A percentile compares a stretch with the other conserved stretches of the same genome.
Conservation (phyloP, 2,888 invertebrate genomes). For the Hirtodrosophila duncani region DNA sequence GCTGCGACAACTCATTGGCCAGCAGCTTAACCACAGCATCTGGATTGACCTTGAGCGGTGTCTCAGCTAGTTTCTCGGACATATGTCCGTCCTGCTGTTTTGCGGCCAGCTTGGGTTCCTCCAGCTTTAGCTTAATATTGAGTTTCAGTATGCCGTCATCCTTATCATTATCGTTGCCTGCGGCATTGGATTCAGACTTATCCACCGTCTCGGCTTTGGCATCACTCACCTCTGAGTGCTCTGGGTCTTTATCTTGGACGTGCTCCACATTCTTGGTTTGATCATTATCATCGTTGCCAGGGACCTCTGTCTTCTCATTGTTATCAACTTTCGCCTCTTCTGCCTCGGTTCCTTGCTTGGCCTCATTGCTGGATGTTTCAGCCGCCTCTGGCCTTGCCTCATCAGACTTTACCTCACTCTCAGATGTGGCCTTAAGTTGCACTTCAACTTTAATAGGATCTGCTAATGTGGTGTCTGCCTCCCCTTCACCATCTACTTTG, state of each 20-base stretch:
- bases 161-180: background rate
- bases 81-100: too few relatives aligned
- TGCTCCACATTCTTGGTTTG: too few relatives aligned
- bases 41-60: slow-evolving; percentile 16
- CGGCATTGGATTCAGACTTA: background rate
- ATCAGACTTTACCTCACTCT: background rate
- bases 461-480: too few relatives aligned
- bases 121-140: background rate
- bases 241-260: too few relatives aligned
- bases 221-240: too few relatives aligned
- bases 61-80: background rate
- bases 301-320: too few relatives aligned
- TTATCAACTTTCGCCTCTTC: background rate
- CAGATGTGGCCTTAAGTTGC: background rate
- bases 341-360: background rate
- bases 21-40: slow-evolving; percentile 51
- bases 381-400: too few relatives aligned
- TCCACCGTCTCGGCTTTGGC: background rate
- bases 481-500: too few relatives aligned
- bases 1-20: slow-evolving; percentile 38
- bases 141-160: background rate
- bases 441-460: background rate
- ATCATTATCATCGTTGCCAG: too few relatives aligned
- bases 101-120: background rate
- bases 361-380: background rate